These are phyloP conservation scores for Epizoanthus stellaris DNA, from an alignment of 92 coral and sea anemone species.

Conservation along the genomic window DNA sequence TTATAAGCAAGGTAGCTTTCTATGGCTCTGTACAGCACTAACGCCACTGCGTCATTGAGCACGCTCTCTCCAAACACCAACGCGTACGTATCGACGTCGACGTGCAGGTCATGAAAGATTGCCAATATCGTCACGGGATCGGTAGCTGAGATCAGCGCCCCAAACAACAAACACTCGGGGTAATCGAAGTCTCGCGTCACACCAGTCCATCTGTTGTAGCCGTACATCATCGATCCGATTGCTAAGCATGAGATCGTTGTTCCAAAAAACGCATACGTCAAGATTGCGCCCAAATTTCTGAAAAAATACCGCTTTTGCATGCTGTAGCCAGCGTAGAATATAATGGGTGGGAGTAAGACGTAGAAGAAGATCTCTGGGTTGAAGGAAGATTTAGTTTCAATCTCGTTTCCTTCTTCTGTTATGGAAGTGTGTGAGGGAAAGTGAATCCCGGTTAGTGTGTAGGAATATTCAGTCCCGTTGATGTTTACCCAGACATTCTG, in stretches of 20 bases:
- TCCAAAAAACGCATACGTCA: constrained; percentile 96
- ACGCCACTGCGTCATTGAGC: constrained; percentile 94
- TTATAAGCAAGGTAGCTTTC: constrained; percentile 97
- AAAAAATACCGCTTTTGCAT: constrained; percentile 97
- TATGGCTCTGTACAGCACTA: constrained; percentile 93
- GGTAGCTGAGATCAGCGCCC: constrained; percentile 96
- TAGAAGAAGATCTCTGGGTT: constrained; percentile 97
- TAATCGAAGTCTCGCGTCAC: constrained; percentile 88
- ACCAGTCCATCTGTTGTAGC: constrained; percentile 88
- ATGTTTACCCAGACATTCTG: constrained; percentile 85
- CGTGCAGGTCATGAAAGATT: constrained; percentile 93
- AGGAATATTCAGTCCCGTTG: constrained; percentile 93
- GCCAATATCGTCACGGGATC: constrained; percentile 96
- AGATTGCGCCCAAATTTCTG: constrained; percentile 95
- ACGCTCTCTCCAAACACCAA: constrained; percentile 97
- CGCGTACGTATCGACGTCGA: constrained; percentile 96
- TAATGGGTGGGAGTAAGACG: constrained; percentile 96
- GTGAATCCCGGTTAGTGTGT: constrained; percentile 92
- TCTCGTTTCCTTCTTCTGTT: constrained; percentile 87
- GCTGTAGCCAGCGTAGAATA: constrained; percentile 96
- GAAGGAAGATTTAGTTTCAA: constrained; percentile 92
- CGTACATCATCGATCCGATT: constrained; percentile 87
- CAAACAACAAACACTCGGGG: constrained; percentile 94
- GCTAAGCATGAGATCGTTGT: constrained; percentile 91
- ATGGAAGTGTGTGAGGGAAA: constrained; percentile 78